Percentiles rank a stretch among this genome's conserved stretches.
Evolutionary conservation across 2,797 vertebrate species (phyloP).

Genomic region (Miichthys miiuy): DNA sequence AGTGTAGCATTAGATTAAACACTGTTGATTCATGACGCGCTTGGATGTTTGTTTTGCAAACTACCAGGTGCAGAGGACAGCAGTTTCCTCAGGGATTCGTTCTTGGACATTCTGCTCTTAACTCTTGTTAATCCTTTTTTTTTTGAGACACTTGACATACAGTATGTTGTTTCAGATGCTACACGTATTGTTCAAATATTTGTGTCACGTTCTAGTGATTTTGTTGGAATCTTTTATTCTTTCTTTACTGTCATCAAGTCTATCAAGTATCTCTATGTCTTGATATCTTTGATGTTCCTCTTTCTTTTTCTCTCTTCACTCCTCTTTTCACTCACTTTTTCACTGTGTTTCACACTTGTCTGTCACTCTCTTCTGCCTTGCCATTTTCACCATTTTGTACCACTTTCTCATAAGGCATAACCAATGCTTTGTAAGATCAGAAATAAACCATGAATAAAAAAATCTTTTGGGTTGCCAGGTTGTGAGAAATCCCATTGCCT

Average conservation of each 20-base stretch:
- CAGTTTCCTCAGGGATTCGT: constrained; percentile 4
- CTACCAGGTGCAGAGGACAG: constrained; percentile 8
- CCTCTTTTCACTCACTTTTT: background rate
- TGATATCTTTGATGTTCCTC: background rate
- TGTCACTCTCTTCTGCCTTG: background rate
- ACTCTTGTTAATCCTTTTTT: background rate
- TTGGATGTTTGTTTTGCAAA: constrained; percentile 19
- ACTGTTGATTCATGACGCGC: constrained; percentile 33
- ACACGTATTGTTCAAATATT: background rate
- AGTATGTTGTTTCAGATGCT: background rate
- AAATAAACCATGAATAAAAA: background rate
- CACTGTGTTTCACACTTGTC: too few species aligned
- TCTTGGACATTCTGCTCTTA: background rate
- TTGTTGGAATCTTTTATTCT: background rate
- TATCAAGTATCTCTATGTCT: background rate
- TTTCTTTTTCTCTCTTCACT: background rate
- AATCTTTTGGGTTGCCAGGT: background rate
- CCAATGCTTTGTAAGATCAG: background rate
- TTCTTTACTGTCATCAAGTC: background rate
- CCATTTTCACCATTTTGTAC: background rate
- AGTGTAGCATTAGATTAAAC: constrained; percentile 18
- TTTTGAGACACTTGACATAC: background rate
- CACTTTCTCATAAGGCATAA: background rate
- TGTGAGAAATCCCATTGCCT: background rate
- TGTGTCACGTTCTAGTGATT: background rate